phyloP scores from a whole-genome alignment of 2,797 vertebrate species.

The Scyliorhinus canicula region DNA sequence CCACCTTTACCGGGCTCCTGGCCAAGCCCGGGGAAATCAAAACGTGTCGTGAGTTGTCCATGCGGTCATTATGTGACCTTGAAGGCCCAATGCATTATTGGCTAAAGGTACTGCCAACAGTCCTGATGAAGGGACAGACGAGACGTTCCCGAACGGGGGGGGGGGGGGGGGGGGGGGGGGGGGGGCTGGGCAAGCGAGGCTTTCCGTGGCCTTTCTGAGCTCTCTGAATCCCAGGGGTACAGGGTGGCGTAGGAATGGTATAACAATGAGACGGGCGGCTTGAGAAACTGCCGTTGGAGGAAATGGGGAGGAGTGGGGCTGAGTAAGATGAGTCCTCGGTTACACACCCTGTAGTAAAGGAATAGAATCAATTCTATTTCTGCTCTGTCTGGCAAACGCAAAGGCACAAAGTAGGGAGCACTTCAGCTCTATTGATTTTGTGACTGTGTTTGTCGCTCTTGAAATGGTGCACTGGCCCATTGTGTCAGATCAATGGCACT shows the following conservation, averaged over 20 bases:
- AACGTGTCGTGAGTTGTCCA: not conserved
- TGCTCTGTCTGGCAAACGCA: not conserved
- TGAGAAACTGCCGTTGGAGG: not conserved
- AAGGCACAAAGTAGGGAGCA: not conserved
- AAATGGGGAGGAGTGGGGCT: too few species aligned
- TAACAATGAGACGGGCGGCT: not conserved
- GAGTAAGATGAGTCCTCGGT: not conserved
- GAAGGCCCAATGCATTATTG: not conserved
- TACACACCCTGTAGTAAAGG: not conserved
- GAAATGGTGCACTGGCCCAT: not conserved
- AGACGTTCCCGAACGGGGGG: too few species aligned
- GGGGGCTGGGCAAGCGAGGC: not conserved
- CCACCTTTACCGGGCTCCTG: not conserved
- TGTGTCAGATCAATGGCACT: conserved; percentile 12
- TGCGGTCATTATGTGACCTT: not conserved
- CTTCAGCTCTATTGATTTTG: conserved; percentile 1
- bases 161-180: not conserved
- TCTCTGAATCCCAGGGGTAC: not conserved
- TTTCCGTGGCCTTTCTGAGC: not conserved
- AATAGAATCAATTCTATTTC: not conserved
- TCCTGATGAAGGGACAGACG: not conserved
- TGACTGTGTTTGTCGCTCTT: not conserved
- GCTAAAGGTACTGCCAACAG: too few species aligned
- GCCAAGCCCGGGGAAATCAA: not conserved
- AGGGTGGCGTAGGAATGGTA: not conserved